These are phyloP conservation scores for Caradrina clavipalpis DNA, from an alignment of 2,888 invertebrate genomes.

Conservation along the genomic window DNA sequence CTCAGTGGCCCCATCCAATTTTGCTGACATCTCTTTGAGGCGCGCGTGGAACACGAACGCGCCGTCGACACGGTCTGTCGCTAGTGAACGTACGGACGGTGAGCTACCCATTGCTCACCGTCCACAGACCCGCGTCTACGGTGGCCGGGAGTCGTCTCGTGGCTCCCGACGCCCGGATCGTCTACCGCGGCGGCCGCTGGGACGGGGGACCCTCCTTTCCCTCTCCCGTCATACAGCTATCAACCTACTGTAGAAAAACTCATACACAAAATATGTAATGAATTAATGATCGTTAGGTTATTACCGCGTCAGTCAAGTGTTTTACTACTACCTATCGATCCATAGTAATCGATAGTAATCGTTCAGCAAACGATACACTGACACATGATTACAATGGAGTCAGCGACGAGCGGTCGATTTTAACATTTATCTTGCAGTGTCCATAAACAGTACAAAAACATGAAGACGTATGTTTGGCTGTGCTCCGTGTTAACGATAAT, in stretches of 20 bases:
- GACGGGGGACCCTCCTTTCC: no score
- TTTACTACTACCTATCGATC: constrained; percentile 10
- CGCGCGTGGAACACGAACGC: no score
- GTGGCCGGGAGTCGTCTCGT: no score
- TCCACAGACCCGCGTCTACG: no score
- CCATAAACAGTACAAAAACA: constrained; percentile 55
- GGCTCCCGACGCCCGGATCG: no score
- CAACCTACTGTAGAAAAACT: constrained; percentile 17
- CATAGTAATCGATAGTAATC: constrained; percentile 51
- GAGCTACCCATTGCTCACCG: no score
- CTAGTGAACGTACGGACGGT: no score
- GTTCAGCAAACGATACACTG: constrained; percentile 17
- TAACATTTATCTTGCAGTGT: constrained; percentile 39
- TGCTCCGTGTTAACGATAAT: constrained; percentile 47
- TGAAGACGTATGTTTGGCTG: constrained; percentile 59
- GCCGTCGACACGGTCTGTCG: no score
- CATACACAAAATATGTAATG: constrained; percentile 36
- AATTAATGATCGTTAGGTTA: constrained; percentile 29
- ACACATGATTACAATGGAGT: constrained; percentile 53
- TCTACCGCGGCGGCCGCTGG: no score
- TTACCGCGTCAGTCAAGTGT: constrained; percentile 13
- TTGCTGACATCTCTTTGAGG: no score
- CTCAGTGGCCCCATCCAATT: no score
- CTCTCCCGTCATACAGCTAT: no score
- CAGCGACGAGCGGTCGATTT: constrained; percentile 21